These are phyloP conservation scores for Glandiceps talaboti DNA, from an alignment of 53 echinoderm and acorn worm genomes.

Conservation along the genomic window DNA sequence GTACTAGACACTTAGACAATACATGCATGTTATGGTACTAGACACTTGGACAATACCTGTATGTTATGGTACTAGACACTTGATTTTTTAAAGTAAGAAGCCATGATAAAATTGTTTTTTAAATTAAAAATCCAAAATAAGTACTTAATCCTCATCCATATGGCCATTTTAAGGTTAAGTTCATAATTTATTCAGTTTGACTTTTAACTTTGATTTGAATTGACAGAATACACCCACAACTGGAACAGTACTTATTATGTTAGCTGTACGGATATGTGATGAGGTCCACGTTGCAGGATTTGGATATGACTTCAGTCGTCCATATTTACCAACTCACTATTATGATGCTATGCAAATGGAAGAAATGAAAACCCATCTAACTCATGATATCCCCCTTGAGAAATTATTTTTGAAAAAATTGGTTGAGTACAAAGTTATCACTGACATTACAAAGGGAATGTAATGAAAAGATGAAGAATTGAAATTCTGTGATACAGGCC, in stretches of 20 bases:
- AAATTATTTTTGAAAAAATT: slow-evolving; percentile 33
- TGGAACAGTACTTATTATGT: slow-evolving; percentile 53
- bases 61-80: no score
- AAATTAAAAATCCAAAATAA: no score
- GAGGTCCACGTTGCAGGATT: slow-evolving; percentile 82
- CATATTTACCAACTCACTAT: slow-evolving; percentile 69
- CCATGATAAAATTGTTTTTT: no score
- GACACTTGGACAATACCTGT: no score
- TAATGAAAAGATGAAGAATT: no score
- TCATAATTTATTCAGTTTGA: not conserved
- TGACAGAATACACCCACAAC: slow-evolving; percentile 79
- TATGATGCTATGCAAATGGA: slow-evolving; percentile 63
- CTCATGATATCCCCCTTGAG: slow-evolving; percentile 60
- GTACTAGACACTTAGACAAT: no score
- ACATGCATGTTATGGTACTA: no score
- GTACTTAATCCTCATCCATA: no score
- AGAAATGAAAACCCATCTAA: slow-evolving; percentile 38
- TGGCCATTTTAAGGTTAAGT: no score
- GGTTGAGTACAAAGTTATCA: slow-evolving; percentile 63
- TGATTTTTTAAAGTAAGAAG: no score
- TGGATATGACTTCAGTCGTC: slow-evolving; percentile 61
- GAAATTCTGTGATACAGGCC: no score
- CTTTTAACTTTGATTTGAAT: slow-evolving; percentile 3
- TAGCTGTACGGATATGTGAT: slow-evolving; percentile 64
- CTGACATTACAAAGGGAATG: slow-evolving; percentile 63